These are phyloP conservation scores for Trachelus stipa DNA, from an alignment of 2,888 invertebrate genomes.

Conservation along the genomic window DNA sequence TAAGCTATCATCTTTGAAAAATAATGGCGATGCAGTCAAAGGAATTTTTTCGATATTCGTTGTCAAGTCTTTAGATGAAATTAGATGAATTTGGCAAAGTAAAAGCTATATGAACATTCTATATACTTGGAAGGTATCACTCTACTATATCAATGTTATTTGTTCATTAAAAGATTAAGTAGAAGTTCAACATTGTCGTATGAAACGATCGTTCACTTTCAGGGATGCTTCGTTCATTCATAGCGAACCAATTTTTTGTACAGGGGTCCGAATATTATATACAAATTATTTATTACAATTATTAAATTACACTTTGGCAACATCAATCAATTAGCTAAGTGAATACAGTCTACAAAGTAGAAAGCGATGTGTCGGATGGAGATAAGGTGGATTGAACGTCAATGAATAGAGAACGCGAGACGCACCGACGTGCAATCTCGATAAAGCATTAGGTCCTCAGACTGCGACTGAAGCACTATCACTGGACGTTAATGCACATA, in stretches of 20 bases:
- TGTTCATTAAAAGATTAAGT: no score
- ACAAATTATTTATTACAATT: not conserved
- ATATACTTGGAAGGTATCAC: no score
- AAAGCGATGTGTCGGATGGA: slow-evolving; percentile 13
- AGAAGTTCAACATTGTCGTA: not conserved
- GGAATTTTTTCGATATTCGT: no score
- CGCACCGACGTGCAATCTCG: slow-evolving; percentile 1
- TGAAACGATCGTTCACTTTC: no score
- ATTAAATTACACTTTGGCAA: not conserved
- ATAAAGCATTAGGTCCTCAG: not conserved
- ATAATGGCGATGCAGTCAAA: no score
- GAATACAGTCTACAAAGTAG: not conserved
- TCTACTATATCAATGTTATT: no score
- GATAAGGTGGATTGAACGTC: slow-evolving; percentile 25
- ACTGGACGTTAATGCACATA: slow-evolving; percentile 28
- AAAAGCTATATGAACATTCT: no score
- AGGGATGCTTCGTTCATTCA: not conserved
- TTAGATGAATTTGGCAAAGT: no score
- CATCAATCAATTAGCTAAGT: slow-evolving; percentile 12
- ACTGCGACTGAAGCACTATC: not conserved
- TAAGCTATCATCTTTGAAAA: no score
- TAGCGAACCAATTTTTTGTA: not conserved
- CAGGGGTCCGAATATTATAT: not conserved
- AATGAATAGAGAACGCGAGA: slow-evolving; percentile 23
- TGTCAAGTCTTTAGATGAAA: no score